Conservation (phyloP, 2,888 invertebrate genomes). For the Protophormia terraenovae region DNA sequence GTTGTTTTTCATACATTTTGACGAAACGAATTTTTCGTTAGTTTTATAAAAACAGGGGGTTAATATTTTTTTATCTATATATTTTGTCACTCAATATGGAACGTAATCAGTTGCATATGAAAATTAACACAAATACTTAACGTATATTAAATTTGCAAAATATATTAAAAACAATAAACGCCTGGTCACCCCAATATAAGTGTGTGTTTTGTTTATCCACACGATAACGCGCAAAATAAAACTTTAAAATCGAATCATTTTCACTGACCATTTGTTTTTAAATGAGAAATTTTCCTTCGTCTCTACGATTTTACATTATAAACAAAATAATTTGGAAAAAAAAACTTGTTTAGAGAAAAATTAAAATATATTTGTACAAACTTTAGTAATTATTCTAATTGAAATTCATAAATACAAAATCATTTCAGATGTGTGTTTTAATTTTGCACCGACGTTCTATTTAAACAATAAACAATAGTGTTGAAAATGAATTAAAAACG, state of each 20-base stretch:
- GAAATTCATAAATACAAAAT: not conserved
- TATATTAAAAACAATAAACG: not conserved
- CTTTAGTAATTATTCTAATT: slow-evolving; percentile 10
- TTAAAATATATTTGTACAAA: not conserved
- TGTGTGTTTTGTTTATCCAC: not conserved
- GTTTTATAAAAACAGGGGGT: too few species aligned
- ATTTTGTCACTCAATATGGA: not conserved
- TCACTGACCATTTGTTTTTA: not conserved
- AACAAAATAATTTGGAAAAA: not conserved
- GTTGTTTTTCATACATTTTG: too few species aligned
- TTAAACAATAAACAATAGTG: not conserved
- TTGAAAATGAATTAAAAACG: not conserved
- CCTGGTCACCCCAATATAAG: not conserved
- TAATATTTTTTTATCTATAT: too few species aligned
- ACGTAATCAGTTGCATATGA: not conserved
- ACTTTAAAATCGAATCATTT: not conserved
- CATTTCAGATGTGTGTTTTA: not conserved
- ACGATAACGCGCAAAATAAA: slow-evolving; percentile 10
- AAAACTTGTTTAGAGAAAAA: not conserved
- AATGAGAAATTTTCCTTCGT: not conserved
- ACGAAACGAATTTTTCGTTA: too few species aligned
- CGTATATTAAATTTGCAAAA: not conserved
- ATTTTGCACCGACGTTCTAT: not conserved
- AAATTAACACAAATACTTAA: not conserved
- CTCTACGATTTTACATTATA: not conserved